Evolutionary conservation across 2,888 invertebrate genomes (phyloP).

Genomic region (Anthophora plumipes): DNA sequence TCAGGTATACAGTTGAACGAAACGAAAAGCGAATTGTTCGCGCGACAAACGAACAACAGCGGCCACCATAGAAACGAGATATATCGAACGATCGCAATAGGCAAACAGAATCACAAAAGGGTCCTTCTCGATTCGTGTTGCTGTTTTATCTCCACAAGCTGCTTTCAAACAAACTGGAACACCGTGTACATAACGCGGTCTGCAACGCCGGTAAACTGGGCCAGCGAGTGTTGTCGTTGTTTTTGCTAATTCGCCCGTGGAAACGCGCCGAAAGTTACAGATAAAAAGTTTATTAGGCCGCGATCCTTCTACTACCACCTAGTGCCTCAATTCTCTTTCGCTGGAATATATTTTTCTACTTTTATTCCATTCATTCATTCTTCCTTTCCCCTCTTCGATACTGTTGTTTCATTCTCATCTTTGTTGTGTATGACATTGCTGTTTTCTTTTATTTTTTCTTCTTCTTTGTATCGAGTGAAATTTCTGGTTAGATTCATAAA

Average conservation of each 20-base stretch:
- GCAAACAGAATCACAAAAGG: slow-evolving; percentile 32
- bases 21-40: slow-evolving; percentile 8
- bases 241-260: slow-evolving; percentile 56
- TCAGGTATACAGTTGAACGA: not conserved
- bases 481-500: no score
- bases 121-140: slow-evolving; percentile 18
- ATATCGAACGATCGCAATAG: slow-evolving; percentile 28
- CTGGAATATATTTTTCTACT: not conserved
- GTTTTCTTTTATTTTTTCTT: no score
- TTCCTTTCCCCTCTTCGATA: no score
- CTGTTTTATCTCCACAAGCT: slow-evolving; percentile 18
- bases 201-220: slow-evolving; percentile 58
- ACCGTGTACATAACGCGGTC: slow-evolving; percentile 20
- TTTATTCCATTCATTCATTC: not conserved
- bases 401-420: no score
- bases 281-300: slow-evolving; percentile 61
- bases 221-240: slow-evolving; percentile 30
- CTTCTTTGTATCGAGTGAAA: no score
- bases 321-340: not conserved
- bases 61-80: not conserved
- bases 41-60: not conserved
- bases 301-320: not conserved
- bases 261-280: slow-evolving; percentile 55
- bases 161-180: slow-evolving; percentile 34
- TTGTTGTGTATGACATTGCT: no score